These are phyloP conservation scores for Petrolisthes cinctipes DNA, from an alignment of 2,888 invertebrate species.

Conservation along the genomic window DNA sequence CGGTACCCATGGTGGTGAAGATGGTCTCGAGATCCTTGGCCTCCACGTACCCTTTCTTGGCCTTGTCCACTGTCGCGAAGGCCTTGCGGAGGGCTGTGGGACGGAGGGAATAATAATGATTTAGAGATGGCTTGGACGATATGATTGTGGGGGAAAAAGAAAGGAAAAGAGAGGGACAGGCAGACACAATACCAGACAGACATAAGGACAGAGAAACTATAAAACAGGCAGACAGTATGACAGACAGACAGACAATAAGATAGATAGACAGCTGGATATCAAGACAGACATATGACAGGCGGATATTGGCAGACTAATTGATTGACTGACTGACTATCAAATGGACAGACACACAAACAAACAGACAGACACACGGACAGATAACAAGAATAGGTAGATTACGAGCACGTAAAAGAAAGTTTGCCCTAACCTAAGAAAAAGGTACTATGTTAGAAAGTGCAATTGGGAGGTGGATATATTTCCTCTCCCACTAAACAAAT, in stretches of 20 bases:
- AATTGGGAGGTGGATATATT: too few relatives aligned
- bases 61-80: conserved; percentile 55
- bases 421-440: too few relatives aligned
- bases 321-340: not conserved
- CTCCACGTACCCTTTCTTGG: conserved; percentile 47
- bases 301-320: not conserved
- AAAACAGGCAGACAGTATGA: not conserved
- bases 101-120: not conserved
- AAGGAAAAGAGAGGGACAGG: not conserved
- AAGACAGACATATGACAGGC: not conserved
- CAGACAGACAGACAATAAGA: not conserved
- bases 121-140: not conserved
- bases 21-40: conserved; percentile 49
- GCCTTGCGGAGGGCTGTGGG: conserved; percentile 54
- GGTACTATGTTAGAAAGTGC: too few relatives aligned
- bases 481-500: too few relatives aligned
- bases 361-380: not conserved
- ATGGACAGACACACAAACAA: not conserved
- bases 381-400: too few relatives aligned
- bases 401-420: too few relatives aligned
- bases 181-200: not conserved
- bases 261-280: not conserved
- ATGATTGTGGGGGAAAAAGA: not conserved
- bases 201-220: too few relatives aligned
- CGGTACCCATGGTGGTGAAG: conserved; percentile 57